Percentiles rank a stretch among this genome's conserved stretches.
These are phyloP conservation scores for Cantharis rufa DNA, from an alignment of 2,888 invertebrate species.

Conservation along the genomic window DNA sequence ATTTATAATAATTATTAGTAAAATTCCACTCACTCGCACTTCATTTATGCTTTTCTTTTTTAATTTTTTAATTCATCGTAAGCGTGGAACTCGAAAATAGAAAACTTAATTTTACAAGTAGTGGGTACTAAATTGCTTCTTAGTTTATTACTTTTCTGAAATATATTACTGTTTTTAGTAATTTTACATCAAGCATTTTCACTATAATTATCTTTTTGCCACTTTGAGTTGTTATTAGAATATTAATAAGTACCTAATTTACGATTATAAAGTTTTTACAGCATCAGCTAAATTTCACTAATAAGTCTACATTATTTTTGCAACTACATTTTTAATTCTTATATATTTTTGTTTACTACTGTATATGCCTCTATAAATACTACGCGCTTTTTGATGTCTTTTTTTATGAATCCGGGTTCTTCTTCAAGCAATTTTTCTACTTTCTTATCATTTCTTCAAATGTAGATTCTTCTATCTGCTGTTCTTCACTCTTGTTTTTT, in stretches of 20 bases:
- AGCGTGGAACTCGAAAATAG: not conserved
- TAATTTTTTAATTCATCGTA: not conserved
- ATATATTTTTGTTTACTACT: too few species aligned
- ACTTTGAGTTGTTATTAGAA: not conserved
- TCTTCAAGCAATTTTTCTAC: too few species aligned
- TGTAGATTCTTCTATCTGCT: too few species aligned
- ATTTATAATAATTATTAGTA: too few species aligned
- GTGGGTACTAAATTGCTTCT: not conserved
- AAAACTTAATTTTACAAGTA: not conserved
- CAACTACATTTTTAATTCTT: not conserved
- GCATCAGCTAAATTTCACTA: too few species aligned
- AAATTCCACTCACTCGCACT: too few species aligned
- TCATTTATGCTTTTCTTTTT: not conserved
- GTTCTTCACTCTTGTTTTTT: too few species aligned
- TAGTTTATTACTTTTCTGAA: not conserved
- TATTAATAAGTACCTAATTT: not conserved
- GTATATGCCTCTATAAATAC: too few species aligned
- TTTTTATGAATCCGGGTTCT: too few species aligned
- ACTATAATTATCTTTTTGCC: not conserved
- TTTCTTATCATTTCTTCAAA: too few species aligned
- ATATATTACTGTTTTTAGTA: not conserved
- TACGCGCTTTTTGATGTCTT: too few species aligned
- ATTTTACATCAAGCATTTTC: not conserved
- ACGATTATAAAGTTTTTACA: not conserved
- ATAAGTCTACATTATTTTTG: not conserved